A percentile compares a stretch with the other conserved stretches of the same genome.
Evolutionary conservation across 2,797 vertebrate genomes (phyloP).

Genomic region (Limnodromus scolopaceus): DNA sequence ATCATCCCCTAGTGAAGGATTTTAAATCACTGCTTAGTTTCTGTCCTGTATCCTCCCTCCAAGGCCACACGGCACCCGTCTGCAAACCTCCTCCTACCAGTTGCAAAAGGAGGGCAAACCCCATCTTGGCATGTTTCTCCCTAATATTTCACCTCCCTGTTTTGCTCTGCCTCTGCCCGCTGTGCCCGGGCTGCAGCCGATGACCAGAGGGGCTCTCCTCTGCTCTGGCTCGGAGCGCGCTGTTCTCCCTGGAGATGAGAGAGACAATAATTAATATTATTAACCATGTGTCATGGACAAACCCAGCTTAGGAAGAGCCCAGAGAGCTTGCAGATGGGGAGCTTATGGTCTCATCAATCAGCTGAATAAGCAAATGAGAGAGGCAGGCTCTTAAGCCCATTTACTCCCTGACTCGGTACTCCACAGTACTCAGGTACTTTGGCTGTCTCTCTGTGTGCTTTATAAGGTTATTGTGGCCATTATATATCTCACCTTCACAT

Average conservation of each 20-base stretch:
- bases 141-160: background rate
- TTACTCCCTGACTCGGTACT: background rate
- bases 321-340: conserved; percentile 8
- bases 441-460: background rate
- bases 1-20: background rate
- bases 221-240: accelerated
- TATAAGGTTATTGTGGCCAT: conserved; percentile 19
- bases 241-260: background rate
- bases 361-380: conserved; percentile 47
- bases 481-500: conserved; percentile 17
- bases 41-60: background rate
- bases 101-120: background rate
- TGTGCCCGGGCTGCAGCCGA: background rate
- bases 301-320: background rate
- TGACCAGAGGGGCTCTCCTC: background rate
- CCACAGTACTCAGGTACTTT: background rate
- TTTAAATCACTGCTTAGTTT: background rate
- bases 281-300: conserved; percentile 4
- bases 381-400: conserved; percentile 13
- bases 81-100: background rate
- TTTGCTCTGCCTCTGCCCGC: background rate
- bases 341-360: conserved; percentile 28
- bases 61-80: accelerated
- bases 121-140: background rate
- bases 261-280: conserved; percentile 30